A percentile compares a stretch with the other conserved stretches of the same genome.
phyloP scores from a whole-genome alignment of 2,797 vertebrate species.

The Rhodeus uyekii region DNA sequence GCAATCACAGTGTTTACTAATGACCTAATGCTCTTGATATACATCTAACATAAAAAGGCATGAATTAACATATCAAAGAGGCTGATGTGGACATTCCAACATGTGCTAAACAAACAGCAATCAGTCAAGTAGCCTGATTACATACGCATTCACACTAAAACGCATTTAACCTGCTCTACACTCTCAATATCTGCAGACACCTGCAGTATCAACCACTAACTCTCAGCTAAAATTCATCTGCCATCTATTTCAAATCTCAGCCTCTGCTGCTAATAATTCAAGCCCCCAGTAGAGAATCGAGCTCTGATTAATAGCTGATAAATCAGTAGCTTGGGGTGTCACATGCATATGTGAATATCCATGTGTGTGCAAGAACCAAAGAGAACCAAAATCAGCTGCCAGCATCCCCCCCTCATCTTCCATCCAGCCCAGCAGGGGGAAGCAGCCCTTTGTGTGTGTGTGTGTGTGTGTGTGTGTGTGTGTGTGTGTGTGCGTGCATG shows the following conservation, averaged over 20 bases:
- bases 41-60: neutral
- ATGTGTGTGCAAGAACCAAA: constrained; percentile 61
- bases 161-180: neutral
- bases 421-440: constrained; percentile 56
- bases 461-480: neutral
- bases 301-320: constrained; percentile 75
- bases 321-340: constrained; percentile 63
- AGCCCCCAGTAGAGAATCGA: constrained; percentile 33
- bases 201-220: constrained; percentile 34
- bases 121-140: constrained; percentile 32
- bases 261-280: constrained; percentile 46
- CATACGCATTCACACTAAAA: constrained; percentile 1
- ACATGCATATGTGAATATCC: constrained; percentile 25
- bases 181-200: constrained; percentile 13
- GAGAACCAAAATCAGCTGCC: constrained; percentile 63
- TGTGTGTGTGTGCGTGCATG: neutral
- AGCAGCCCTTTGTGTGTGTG: constrained; percentile 29
- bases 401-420: constrained; percentile 26
- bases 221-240: constrained; percentile 38
- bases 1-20: neutral
- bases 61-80: constrained; percentile 41
- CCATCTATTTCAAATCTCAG: constrained; percentile 45
- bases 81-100: constrained; percentile 13
- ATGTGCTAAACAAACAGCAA: constrained; percentile 39
- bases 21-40: neutral